A percentile compares a stretch with the other conserved stretches of the same genome.
Conservation (phyloP, 2,113 vertebrate genomes). For the Eublepharis macularius region DNA sequence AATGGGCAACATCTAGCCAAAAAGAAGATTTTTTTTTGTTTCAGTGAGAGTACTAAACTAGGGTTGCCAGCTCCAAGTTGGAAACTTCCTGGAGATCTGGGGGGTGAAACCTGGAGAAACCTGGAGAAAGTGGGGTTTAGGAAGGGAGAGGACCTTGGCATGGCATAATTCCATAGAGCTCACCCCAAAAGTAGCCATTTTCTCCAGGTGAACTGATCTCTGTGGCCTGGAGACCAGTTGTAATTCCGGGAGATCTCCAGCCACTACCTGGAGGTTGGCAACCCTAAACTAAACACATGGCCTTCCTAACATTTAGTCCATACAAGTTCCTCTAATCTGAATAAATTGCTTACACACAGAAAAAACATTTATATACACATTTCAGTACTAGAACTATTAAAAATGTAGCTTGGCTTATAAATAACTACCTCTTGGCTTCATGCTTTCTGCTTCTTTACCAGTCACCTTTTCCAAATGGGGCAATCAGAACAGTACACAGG, state of each 20-base stretch:
- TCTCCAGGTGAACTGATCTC: too few relatives aligned
- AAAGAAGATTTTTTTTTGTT: background rate
- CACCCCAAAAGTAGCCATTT: too few relatives aligned
- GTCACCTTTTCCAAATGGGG: background rate
- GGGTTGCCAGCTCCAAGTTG: too few relatives aligned
- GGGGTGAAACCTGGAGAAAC: too few relatives aligned
- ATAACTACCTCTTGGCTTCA: background rate
- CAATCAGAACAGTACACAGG: background rate
- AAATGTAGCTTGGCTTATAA: background rate
- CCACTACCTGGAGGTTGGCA: too few relatives aligned
- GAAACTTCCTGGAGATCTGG: too few relatives aligned
- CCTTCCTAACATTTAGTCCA: background rate
- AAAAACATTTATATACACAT: background rate
- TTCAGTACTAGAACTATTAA: background rate
- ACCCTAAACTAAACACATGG: background rate
- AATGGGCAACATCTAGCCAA: background rate
- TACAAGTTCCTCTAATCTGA: background rate
- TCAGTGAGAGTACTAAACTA: background rate
- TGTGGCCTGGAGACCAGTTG: too few relatives aligned
- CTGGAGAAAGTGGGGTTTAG: too few relatives aligned
- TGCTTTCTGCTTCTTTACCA: background rate
- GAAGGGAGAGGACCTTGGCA: too few relatives aligned
- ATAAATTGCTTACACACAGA: background rate
- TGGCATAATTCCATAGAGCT: too few relatives aligned
- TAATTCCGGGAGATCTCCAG: too few relatives aligned